Base-by-base conservation (phyloP, 1,140 invertebrate genomes). In the Cepaea nemoralis region DNA sequence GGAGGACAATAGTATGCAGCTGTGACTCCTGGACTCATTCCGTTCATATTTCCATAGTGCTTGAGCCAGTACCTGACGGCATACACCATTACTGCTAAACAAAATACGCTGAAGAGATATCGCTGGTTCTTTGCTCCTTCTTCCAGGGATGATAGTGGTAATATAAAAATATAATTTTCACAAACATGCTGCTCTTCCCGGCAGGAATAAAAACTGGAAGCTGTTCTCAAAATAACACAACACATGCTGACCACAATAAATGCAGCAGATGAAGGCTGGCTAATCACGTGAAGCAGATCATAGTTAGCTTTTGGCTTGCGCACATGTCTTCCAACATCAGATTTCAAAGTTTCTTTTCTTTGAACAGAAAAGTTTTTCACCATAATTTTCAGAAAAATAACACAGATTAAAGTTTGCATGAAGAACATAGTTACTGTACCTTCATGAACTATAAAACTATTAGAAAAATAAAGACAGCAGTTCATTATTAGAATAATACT, bases 381-480 rank as follows among this genome's bases (percentile, higher is more conserved):
- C 5, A 87, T 77, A n/a, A 80, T 74, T 81, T 83, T 85, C 5
- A 86, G 33, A 70, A 82, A 80, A 12, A 79, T 78, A 73, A 82
- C 74, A 84, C 83, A 88, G 19, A 89, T 55, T n/a, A 89, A 48
- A 2, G 88, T 87, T 70, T 90, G 90, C 24, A 85, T 31, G 27
- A 91, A 82, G 82, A 88, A 91, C 10, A 85, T 24, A 12, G 83
- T 73, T 0, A 88, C 93, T 74, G 93, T 93, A 77, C 95, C 94
- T 90, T 99, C 97, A 90, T 97, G 94, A 40, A 98, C 94, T 39
- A 98, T 94, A 90, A 95, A 98, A 92, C 97, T 99, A 87, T 99
- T 98, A 0, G 97, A 98, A 90, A 98, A 96, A 66, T 87, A 89
- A 39, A 83, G 80, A n/a, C 81, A 59, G 69, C 86, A 84, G 82